A percentile compares a stretch with the other conserved stretches of the same genome.
Conservation (phyloP, 2,113 vertebrate species). For the Henicopernis longicauda region DNA sequence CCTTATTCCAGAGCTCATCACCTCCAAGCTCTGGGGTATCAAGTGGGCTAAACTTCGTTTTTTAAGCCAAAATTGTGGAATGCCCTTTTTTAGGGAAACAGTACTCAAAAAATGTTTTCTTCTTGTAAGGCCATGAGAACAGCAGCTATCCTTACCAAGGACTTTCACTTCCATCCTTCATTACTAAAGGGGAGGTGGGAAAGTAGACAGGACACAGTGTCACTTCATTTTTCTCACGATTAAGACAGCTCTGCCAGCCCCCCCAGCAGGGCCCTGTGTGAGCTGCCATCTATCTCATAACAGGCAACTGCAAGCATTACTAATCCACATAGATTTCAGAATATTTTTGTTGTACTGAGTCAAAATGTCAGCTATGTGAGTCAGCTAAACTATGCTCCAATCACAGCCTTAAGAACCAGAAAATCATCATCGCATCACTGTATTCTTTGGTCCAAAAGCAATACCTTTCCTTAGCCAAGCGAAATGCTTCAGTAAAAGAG, state of each 20-base stretch:
- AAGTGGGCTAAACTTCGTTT: neutral
- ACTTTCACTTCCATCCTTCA: neutral
- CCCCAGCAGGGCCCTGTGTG: neutral
- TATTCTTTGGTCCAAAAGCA: constrained; percentile 31
- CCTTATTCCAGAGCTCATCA: neutral
- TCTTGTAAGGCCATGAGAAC: neutral
- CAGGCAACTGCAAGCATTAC: neutral
- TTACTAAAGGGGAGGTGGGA: neutral
- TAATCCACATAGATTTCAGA: constrained; percentile 43
- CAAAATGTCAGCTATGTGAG: constrained; percentile 44
- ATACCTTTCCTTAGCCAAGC: neutral
- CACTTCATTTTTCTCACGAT: constrained; percentile 12
- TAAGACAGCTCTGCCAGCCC: neutral
- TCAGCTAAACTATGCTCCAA: constrained; percentile 38
- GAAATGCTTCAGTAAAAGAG: neutral
- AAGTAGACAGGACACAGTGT: neutral
- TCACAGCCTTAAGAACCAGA: neutral
- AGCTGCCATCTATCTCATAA: constrained; percentile 1
- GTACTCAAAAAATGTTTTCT: neutral
- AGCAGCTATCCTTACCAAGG: neutral
- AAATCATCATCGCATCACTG: neutral
- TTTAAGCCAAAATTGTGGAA: neutral
- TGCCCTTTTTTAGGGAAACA: neutral
- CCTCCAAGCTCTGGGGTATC: neutral
- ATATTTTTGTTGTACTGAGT: constrained; percentile 43